Evolutionary conservation across 2,888 invertebrate species (phyloP).

Genomic region (Ligdia adustata): DNA sequence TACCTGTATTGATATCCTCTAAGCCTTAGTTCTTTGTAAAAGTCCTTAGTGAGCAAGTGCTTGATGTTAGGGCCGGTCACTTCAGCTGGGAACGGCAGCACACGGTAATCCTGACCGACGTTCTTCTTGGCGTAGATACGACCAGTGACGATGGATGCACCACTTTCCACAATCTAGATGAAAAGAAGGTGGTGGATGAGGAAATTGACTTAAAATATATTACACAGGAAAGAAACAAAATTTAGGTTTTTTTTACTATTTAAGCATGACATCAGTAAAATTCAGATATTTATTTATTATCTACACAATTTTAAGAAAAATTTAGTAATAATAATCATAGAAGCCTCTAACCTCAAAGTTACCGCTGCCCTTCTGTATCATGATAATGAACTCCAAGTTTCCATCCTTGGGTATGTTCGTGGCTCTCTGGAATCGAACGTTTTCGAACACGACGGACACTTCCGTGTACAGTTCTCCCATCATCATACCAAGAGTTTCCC

Average conservation of each 20-base stretch:
- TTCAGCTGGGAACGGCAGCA: conserved; percentile 68
- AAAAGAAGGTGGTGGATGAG: neutral
- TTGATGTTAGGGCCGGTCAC: conserved; percentile 68
- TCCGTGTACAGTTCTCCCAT: conserved; percentile 87
- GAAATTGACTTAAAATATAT: no score
- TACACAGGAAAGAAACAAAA: no score
- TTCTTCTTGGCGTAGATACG: conserved; percentile 84
- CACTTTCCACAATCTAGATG: conserved; percentile 86
- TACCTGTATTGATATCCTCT: conserved; percentile 88
- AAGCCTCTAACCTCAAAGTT: conserved; percentile 86
- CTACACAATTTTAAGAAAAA: no score
- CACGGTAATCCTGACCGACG: conserved; percentile 80
- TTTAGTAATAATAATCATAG: no score
- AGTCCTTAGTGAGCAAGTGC: conserved; percentile 84
- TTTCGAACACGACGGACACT: conserved; percentile 92
- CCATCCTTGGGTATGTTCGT: conserved; percentile 90
- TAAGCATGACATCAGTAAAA: no score
- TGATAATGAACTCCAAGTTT: conserved; percentile 85
- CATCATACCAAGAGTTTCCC: conserved; percentile 91
- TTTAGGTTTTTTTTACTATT: no score
- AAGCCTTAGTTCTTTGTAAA: conserved; percentile 88
- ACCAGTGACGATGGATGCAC: conserved; percentile 88
- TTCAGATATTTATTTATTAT: no score
- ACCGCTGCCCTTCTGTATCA: conserved; percentile 88
- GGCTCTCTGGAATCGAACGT: conserved; percentile 92